Evolutionary conservation across 2,113 vertebrate species (phyloP).

Genomic region (Antennarius striatus): DNA sequence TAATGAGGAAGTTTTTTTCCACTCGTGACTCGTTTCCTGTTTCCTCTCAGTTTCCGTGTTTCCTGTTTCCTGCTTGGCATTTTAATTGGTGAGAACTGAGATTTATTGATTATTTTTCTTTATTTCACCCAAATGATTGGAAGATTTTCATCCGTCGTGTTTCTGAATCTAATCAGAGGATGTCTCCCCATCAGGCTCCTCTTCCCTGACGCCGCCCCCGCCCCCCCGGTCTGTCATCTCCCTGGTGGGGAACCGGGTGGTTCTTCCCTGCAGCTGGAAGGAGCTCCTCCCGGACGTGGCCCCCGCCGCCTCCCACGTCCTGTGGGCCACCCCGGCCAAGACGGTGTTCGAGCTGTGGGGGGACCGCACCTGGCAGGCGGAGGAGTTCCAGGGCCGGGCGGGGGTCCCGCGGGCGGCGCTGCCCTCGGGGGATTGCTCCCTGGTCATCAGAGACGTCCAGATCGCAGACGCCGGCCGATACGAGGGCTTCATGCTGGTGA

Average conservation of each 20-base stretch:
- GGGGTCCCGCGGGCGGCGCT: constrained; percentile 50
- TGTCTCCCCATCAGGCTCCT: constrained; percentile 31
- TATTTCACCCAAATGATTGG: too few species aligned
- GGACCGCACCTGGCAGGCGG: constrained; percentile 32
- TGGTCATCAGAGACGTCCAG: constrained; percentile 67
- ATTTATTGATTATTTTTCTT: not conserved
- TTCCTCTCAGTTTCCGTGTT: too few species aligned
- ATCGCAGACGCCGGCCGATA: constrained; percentile 68
- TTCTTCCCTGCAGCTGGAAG: constrained; percentile 73
- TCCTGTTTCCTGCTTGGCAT: constrained; percentile 22
- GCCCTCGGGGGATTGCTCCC: constrained; percentile 69
- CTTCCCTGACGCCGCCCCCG: not conserved
- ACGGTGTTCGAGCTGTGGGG: constrained; percentile 65
- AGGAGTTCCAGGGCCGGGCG: constrained; percentile 36
- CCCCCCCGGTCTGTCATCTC: not conserved
- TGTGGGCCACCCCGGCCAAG: constrained; percentile 43
- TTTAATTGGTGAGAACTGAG: constrained; percentile 63
- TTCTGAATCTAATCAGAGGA: too few species aligned
- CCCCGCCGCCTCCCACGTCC: constrained; percentile 41
- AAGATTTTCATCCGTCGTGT: too few species aligned
- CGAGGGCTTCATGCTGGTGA: constrained; percentile 71
- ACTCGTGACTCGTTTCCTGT: too few species aligned
- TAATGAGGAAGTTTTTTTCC: too few species aligned
- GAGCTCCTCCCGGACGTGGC: accelerated
- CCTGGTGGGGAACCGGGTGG: constrained; percentile 52